Conservation (phyloP, 2,797 vertebrate species). For the Distichodus sexfasciatus region DNA sequence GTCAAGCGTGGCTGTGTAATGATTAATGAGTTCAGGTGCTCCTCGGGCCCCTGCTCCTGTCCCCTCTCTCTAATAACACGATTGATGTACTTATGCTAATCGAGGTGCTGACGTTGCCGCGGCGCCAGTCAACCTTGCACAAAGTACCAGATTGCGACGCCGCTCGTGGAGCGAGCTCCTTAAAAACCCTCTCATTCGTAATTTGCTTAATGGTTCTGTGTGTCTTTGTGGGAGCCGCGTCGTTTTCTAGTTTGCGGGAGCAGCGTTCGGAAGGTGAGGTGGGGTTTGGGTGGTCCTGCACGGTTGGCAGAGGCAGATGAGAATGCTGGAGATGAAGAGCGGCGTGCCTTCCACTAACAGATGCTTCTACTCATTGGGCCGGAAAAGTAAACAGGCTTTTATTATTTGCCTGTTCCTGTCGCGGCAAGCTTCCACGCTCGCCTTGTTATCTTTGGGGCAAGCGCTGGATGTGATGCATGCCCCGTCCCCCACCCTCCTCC, state of each 20-base stretch:
- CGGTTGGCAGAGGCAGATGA: background rate
- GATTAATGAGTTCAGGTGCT: conserved; percentile 44
- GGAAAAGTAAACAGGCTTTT: conserved; percentile 25
- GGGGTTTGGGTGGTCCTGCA: conserved; percentile 12
- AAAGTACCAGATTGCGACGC: background rate
- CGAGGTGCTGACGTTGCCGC: background rate
- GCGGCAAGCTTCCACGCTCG: background rate
- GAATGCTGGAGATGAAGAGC: conserved; percentile 10
- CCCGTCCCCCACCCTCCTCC: background rate
- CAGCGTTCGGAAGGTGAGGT: background rate
- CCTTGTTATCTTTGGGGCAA: conserved; percentile 1
- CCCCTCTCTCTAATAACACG: background rate
- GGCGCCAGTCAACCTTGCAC: background rate
- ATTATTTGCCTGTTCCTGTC: conserved; percentile 11
- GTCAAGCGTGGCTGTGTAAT: conserved; percentile 35
- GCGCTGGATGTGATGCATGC: background rate
- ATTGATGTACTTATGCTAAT: conserved; percentile 17
- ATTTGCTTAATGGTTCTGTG: too few species aligned
- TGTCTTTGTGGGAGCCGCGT: too few species aligned
- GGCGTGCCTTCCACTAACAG: conserved; percentile 22
- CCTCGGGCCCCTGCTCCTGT: conserved; percentile 8
- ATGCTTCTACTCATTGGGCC: conserved; percentile 2
- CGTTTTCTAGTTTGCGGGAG: background rate
- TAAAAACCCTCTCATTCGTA: too few species aligned
- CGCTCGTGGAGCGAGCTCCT: too few species aligned